Evolutionary conservation across 2,888 invertebrate genomes (phyloP).

Genomic region (Pterostichus madidus): DNA sequence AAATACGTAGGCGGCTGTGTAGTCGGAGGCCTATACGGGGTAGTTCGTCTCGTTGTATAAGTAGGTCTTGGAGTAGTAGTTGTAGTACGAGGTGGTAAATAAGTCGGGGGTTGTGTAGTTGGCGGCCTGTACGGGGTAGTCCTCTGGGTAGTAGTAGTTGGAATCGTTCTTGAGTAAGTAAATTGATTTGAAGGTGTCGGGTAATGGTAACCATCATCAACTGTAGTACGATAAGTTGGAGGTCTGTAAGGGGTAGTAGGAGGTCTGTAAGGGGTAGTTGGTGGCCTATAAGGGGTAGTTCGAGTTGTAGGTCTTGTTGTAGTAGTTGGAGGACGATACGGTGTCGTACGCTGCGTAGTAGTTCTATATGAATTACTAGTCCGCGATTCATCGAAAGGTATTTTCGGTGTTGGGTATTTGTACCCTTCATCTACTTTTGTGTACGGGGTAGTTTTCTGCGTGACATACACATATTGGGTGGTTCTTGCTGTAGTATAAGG

Average conservation of each 20-base stretch:
- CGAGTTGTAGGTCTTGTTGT: constrained; percentile 31
- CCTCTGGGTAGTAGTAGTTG: background rate
- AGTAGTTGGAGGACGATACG: constrained; percentile 5
- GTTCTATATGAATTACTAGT: background rate
- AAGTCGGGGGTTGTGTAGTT: constrained; percentile 26
- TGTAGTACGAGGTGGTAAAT: constrained; percentile 13
- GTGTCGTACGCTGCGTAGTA: background rate
- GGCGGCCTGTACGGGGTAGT: background rate
- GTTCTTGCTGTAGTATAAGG: constrained; percentile 24
- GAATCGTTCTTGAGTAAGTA: constrained; percentile 1
- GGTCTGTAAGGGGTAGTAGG: constrained; percentile 55
- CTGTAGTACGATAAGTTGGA: constrained; percentile 3
- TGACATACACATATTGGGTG: background rate
- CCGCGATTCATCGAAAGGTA: background rate
- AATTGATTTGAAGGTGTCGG: constrained; percentile 10
- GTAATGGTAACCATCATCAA: constrained; percentile 2
- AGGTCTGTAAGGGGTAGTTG: constrained; percentile 59
- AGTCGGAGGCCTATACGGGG: constrained; percentile 44
- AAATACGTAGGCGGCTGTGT: constrained; percentile 56
- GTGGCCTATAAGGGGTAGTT: constrained; percentile 10
- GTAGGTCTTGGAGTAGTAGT: background rate
- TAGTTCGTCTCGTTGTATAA: constrained; percentile 12
- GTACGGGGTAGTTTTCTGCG: background rate
- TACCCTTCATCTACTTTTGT: constrained; percentile 36
- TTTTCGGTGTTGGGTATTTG: constrained; percentile 19